Base-by-base conservation (phyloP, 2,797 vertebrate genomes). In the Oreochromis mossambicus region DNA sequence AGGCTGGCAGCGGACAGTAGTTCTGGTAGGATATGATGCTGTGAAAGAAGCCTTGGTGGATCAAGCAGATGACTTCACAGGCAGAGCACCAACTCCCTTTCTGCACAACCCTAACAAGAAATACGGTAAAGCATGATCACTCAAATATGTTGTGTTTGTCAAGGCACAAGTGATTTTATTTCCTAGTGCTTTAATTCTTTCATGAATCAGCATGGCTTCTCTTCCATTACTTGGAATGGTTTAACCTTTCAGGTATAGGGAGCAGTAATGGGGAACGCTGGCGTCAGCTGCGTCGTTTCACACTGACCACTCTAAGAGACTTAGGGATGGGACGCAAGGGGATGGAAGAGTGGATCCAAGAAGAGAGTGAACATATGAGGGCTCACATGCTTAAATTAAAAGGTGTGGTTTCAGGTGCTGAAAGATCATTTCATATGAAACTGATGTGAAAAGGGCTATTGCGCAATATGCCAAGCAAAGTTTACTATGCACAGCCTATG, bases 21-120 rank as follows among this genome's bases (percentile, higher is more conserved):
- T 97, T 21, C 93, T 97, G 81, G 95, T 94, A 0, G 96, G 97
- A 3, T 97, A 96, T 19, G 89, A 96, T 0, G 26, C 95, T 0
- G 93, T 97, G 77, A 97, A 96, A 86, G 96, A 97, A 85, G 97
- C 97, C 3, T 92, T 97, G 12, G 92, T 97, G 89, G 96, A 97
- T 83, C 95, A 94, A 8, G 94, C 78, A 1, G 96, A 97, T 3
- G 95, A 96, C 48, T 97, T 97, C 70, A 85, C 88, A 3, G 95
- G 93, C 36, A 93, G 95, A 3, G 92, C 86, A 0, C 92, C 90
- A 0, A 0, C 95, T n/a, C 88, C 94, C 0, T 88, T 96, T 43
- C 1, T 92, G 1, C 0, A 87, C 0, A 95, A 32, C 85, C 38
- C 63, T 4, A 85, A 93, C 36, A 90, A 19, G 7, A 94, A 95